Evolutionary conservation across 2,113 vertebrate genomes (phyloP).

Genomic region (Equus quagga): DNA sequence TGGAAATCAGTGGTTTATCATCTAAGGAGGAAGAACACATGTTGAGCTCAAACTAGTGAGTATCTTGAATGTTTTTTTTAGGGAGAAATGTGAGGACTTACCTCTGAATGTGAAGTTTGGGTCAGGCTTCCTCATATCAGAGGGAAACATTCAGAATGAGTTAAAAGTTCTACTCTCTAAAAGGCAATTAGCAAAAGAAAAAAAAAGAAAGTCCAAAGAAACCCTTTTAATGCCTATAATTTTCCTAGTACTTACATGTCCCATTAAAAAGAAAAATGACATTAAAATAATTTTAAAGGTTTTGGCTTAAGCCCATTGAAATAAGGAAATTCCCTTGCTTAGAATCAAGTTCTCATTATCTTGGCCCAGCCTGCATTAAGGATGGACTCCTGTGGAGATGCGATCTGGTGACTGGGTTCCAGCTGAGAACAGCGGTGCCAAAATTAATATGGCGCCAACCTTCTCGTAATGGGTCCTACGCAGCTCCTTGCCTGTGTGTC

Average conservation of each 20-base stretch:
- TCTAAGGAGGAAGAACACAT: not conserved
- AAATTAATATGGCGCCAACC: conserved; percentile 53
- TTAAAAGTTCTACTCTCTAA: conserved; percentile 47
- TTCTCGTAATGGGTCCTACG: not conserved
- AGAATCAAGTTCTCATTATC: conserved; percentile 70
- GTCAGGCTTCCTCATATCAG: conserved; percentile 19
- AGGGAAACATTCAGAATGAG: conserved; percentile 49
- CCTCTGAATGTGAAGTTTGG: not conserved
- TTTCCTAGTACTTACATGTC: conserved; percentile 70
- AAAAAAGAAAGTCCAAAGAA: conserved; percentile 46
- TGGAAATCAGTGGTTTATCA: not conserved
- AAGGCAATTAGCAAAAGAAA: conserved; percentile 44
- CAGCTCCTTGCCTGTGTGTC: not conserved
- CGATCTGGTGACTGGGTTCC: not conserved
- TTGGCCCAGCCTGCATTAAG: conserved; percentile 53
- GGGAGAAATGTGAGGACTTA: not conserved
- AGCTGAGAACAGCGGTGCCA: not conserved
- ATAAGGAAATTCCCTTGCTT: conserved; percentile 60
- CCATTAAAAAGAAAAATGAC: conserved; percentile 79
- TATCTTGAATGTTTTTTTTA: not conserved
- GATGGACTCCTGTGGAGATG: conserved; percentile 48
- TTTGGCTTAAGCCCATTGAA: conserved; percentile 72
- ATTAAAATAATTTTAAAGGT: conserved; percentile 79
- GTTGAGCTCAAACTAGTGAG: not conserved
- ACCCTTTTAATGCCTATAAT: conserved; percentile 67